Base-by-base conservation (phyloP, 2,888 invertebrate genomes). In the Eupithecia subfuscata region DNA sequence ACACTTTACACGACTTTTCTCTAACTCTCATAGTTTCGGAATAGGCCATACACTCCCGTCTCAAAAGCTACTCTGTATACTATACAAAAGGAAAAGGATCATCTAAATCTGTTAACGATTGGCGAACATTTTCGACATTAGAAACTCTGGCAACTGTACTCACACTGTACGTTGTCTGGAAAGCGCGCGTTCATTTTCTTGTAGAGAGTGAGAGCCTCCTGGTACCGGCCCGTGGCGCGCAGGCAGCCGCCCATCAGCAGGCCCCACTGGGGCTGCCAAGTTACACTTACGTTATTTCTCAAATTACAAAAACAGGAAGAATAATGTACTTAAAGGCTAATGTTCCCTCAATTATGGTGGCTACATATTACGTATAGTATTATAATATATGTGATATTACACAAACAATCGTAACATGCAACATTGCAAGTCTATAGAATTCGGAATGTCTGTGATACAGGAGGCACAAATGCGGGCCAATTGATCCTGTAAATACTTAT, bases 101-200 rank as follows among this genome's bases (percentile, higher is more conserved):
- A 48, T 52, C 5, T 1, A 34, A 30, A 7, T 18, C 64, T 18
- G 34, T 34, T 16, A 18, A 22, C 56, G 14, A 60, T 60, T 25
- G 14, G 12, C 25, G 25, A 34, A 64, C 30, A 34, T 34, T 9
- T 14, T 16, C 11, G 48, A n/a, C 2, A 48, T 48, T 8, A 48
- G 1, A 45, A 16, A 45, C 6, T 16, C 5, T 45, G 45, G 16
- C 45, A 43, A 14, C 40, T 11, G 4, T 2, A 85, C 96, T 90
- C 90, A 96, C 99, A 99, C 87, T 99, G 98, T 1, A 98, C 96
- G 90, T 99, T 99, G 79, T 99, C 99, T 0, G 99, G 99, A 90
- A 99, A 99, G 82, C 97, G 96, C 30, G 96, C 95, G 87, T 99
- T 97, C 85, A 99, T 97, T 82, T 96, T 96, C 91, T 98, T 97